Base-by-base conservation (phyloP, 2,888 invertebrate species). In the Philereme vetulata region DNA sequence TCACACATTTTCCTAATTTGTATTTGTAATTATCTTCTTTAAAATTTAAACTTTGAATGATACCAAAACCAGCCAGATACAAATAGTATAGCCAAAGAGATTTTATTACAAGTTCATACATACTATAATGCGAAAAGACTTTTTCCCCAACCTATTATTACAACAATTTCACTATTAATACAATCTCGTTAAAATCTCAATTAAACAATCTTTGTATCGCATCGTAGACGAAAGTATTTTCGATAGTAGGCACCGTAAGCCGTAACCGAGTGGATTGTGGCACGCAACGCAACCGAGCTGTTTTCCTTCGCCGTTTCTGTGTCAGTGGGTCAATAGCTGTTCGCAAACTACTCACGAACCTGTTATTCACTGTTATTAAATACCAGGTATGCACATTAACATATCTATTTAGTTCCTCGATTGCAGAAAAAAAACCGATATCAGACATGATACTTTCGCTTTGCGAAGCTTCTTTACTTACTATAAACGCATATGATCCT, bases 291-390 rank as follows among this genome's bases (percentile, higher is more conserved):
- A 59, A 62, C 70, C 7, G 77, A 86, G 82, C 85, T 76, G 90
- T 88, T 89, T 84, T 88, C 90, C 88, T 90, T 89, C 85, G 74
- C 67, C 64, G 75, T 84, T 87, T 78, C 78, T 90, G 83, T 85
- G 91, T 88, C 85, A 91, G 86, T 90, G 62, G 91, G 91, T 90
- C 91, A 90, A 88, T 89, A 89, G 83, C 88, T 79, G 83, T 78
- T 87, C 80, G 84, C 86, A 82, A 84, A 82, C 85, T 76, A 80
- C 81, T 82, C 80, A 81, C 77, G 78, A 84, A 85, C 86, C 82
- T 85, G 85, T 81, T 21, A 21, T 21, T 84, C 74, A 72, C 74
- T 58, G 58, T 74, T 71, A 72, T 74, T 60, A 65, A 57, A 64
- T 47, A 64, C 53, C 56, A 65, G 57, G 52, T 45, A 59, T 53